Base-by-base conservation (phyloP, 2,113 vertebrate genomes). In the Prunella fulvescens region DNA sequence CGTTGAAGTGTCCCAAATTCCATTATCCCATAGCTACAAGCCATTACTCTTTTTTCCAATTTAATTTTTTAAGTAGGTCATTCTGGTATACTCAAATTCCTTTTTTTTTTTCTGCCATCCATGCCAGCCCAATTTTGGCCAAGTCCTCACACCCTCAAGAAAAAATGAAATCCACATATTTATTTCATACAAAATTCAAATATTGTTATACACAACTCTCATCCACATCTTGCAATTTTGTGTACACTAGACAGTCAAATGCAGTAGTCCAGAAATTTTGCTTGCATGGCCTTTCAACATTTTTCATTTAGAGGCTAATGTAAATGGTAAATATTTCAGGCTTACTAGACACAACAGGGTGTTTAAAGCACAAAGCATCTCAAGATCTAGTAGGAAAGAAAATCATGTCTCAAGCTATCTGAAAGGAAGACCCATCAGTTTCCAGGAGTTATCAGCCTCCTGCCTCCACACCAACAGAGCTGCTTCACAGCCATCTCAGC, bases 1-100 rank as follows among this genome's bases (percentile, higher is more conserved):
- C 72, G 82, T 96, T 94, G 86, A 95, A 96, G 90, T 78, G 40
- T 97, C 96, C 96, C 96, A 96, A 94, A 98, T 98, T 97, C 95
- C 94, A 97, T 97, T 97, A 97, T 96, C 91, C 95, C 96, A 93
- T 93, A 97, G 97, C 96, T 97, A 96, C 93, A 96, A 97, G 96
- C 94, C 95, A 97, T 97, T 97, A 97, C 92, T 97, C 83, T 95
- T 97, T 96, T 97, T 97, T 96, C 92, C 95, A 97, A 97, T 97
- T 92, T 97, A 97, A 97, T 97, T 97, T 97, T 96, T 96, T 61
- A 98, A 98, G 96, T 98, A 98, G 97, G 97, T 97, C 97, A 97
- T 94, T 96, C 95, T 92, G 94, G 64, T 78, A 76, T 51, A 92
- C 24, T 62, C 64, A 65, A 70, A 81, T 96, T 95, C 24, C 1